These are phyloP conservation scores for Hyles euphorbiae DNA, from an alignment of 1,140 invertebrate species.

Conservation along the genomic window DNA sequence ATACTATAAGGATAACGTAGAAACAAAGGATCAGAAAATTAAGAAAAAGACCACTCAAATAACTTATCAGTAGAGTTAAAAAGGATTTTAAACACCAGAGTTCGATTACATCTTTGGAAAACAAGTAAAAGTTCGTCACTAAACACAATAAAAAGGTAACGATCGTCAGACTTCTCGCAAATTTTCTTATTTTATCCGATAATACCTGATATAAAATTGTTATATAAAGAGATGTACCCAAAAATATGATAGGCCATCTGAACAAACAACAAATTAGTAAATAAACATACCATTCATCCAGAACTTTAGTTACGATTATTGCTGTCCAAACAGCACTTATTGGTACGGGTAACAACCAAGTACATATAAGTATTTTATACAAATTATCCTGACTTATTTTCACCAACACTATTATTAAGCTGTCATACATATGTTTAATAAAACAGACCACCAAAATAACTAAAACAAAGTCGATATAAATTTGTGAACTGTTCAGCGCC, in stretches of 20 bases:
- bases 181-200: slow-evolving; percentile 51
- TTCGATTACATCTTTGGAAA: slow-evolving; percentile 52
- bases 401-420: slow-evolving; percentile 55
- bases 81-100: slow-evolving; percentile 50
- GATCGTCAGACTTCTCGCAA: slow-evolving; percentile 49
- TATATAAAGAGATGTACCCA: slow-evolving; percentile 47
- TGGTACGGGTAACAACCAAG: slow-evolving; percentile 51
- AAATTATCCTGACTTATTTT: slow-evolving; percentile 47
- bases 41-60: slow-evolving; percentile 46
- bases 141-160: slow-evolving; percentile 57
- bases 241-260: slow-evolving; percentile 52
- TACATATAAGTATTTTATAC: slow-evolving; percentile 38
- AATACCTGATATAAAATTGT: slow-evolving; percentile 45
- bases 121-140: slow-evolving; percentile 54
- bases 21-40: slow-evolving; percentile 48
- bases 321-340: slow-evolving; percentile 29
- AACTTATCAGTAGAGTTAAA: slow-evolving; percentile 36
- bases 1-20: slow-evolving; percentile 41
- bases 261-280: slow-evolving; percentile 45
- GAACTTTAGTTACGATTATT: slow-evolving; percentile 21
- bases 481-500: slow-evolving; percentile 28
- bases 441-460: slow-evolving; percentile 55
- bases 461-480: slow-evolving; percentile 59
- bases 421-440: slow-evolving; percentile 64
- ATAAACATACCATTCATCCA: slow-evolving; percentile 35